Evolutionary conservation across 2,888 invertebrate species (phyloP).

Genomic region (Tromatobia lineatoria): DNA sequence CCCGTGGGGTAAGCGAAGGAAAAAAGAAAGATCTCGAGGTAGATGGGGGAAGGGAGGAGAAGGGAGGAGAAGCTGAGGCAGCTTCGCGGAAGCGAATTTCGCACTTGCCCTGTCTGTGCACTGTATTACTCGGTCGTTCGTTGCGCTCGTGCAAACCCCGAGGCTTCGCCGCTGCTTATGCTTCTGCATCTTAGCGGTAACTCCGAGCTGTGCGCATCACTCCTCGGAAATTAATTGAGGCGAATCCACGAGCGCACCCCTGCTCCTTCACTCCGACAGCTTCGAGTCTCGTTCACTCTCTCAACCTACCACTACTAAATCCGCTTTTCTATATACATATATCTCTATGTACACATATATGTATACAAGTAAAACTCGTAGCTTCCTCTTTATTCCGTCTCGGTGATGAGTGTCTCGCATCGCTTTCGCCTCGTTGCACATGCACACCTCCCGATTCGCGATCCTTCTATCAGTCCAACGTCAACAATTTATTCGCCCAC

Average conservation of each 20-base stretch:
- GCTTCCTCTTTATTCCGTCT: conserved; percentile 51
- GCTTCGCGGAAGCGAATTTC: conserved; percentile 80
- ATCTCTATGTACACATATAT: too few species aligned
- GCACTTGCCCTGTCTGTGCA: conserved; percentile 76
- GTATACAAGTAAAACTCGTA: neutral
- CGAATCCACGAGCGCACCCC: conserved; percentile 74
- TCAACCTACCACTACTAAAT: conserved; percentile 1
- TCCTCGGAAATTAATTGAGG: conserved; percentile 79
- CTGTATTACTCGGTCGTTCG: conserved; percentile 69
- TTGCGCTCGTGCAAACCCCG: conserved; percentile 64
- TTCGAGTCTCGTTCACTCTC: conserved; percentile 51
- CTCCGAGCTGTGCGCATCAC: conserved; percentile 62
- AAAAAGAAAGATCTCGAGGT: conserved; percentile 25
- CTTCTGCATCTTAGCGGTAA: conserved; percentile 29
- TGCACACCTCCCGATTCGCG: conserved; percentile 45
- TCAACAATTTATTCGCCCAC: conserved; percentile 28
- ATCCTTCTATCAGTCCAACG: conserved; percentile 4
- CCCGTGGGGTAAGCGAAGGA: conserved; percentile 69
- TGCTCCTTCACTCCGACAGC: conserved; percentile 57
- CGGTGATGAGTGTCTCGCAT: conserved; percentile 55
- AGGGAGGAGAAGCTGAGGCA: conserved; percentile 65
- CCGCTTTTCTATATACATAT: conserved; percentile 5
- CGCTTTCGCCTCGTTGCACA: conserved; percentile 62
- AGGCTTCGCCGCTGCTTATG: conserved; percentile 49
- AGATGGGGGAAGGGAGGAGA: conserved; percentile 57